A percentile compares a stretch with the other conserved stretches of the same genome.
phyloP scores from a whole-genome alignment of 2,797 vertebrate species.

The Halcyon leucocephala region DNA sequence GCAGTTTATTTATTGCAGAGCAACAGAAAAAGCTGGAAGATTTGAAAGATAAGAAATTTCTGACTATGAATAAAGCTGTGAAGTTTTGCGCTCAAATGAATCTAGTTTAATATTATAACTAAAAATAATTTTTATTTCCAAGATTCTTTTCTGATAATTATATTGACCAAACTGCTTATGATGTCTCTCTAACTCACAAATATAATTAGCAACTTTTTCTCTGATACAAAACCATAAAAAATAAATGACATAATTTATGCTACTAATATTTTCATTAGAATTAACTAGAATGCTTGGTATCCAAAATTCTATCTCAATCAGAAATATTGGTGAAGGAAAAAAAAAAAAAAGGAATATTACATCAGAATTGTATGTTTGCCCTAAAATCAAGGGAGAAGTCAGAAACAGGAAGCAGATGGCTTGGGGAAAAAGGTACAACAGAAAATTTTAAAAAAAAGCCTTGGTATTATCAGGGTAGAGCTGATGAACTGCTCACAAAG shows the following conservation, averaged over 20 bases:
- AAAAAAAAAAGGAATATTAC: neutral
- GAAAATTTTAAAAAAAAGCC: neutral
- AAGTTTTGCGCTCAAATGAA: neutral
- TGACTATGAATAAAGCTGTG: neutral
- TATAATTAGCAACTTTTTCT: neutral
- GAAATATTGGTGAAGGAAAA: neutral
- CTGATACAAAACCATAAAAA: neutral
- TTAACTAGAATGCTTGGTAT: neutral
- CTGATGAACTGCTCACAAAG: neutral
- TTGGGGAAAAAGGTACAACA: neutral
- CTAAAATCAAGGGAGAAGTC: neutral
- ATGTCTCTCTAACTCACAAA: neutral
- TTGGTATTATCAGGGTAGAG: neutral
- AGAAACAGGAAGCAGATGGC: neutral
- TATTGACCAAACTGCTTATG: neutral
- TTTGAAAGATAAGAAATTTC: neutral
- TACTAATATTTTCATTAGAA: neutral
- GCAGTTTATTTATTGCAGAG: neutral
- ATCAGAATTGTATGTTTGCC: neutral
- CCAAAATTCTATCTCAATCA: neutral
- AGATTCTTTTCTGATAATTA: neutral
- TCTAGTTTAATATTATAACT: neutral
- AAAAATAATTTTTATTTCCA: neutral
- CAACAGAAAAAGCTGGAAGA: neutral
- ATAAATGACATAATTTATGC: neutral